phyloP scores from a whole-genome alignment of 2,888 invertebrate genomes.

The Serrognathus titanus region DNA sequence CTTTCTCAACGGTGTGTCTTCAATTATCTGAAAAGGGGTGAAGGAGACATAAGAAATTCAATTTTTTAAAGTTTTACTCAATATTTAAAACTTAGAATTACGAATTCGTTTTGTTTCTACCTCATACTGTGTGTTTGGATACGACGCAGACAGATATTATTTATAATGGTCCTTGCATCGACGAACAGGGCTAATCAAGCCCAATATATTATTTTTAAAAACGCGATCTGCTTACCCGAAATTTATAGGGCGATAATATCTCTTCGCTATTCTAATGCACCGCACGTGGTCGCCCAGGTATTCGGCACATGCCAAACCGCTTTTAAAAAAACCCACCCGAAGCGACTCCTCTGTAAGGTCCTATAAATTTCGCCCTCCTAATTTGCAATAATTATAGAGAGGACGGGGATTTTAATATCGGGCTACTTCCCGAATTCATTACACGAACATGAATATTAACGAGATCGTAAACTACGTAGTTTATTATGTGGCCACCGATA shows the following conservation, averaged over 20 bases:
- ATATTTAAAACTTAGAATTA: no score
- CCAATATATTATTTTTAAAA: background rate
- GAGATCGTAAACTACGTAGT: background rate
- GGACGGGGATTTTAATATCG: slow-evolving; percentile 6
- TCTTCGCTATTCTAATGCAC: background rate
- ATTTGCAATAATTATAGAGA: slow-evolving; percentile 12
- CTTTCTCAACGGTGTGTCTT: no score
- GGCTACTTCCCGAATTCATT: slow-evolving; percentile 20
- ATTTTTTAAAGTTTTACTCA: no score
- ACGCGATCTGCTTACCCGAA: background rate
- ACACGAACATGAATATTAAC: background rate
- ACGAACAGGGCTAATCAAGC: no score
- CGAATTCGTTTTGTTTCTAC: background rate
- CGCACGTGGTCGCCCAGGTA: background rate
- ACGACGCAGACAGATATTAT: no score
- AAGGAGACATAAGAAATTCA: no score
- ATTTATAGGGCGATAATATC: background rate
- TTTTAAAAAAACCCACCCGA: background rate
- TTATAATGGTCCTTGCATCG: no score
- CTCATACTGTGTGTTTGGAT: no score
- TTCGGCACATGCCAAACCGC: slow-evolving; percentile 1
- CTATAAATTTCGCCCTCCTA: slow-evolving; percentile 9
- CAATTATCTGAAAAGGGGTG: no score
- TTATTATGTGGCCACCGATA: background rate
- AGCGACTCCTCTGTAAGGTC: background rate